Percentiles rank a stretch among this genome's conserved stretches.
These are phyloP conservation scores for Staurois parvus DNA, from an alignment of 2,797 vertebrate genomes.

Conservation along the genomic window DNA sequence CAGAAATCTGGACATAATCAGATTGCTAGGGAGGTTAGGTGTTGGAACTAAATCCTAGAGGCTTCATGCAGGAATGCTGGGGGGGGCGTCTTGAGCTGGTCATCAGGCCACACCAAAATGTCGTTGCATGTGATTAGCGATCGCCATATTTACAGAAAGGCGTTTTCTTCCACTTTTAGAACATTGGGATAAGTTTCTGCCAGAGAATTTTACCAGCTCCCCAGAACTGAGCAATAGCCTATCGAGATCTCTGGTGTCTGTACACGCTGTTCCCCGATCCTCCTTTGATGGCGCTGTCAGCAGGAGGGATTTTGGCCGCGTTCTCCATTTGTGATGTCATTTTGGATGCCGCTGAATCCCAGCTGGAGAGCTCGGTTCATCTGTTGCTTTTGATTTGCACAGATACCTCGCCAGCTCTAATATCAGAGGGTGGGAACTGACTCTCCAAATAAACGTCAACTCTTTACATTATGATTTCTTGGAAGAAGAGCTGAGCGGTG, in stretches of 20 bases:
- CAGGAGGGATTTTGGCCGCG: neutral
- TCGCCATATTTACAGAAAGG: neutral
- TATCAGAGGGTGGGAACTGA: neutral
- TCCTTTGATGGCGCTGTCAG: neutral
- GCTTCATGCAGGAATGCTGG: too few species aligned
- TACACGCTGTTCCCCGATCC: neutral
- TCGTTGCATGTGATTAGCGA: too few species aligned
- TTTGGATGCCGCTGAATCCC: neutral
- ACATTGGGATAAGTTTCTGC: neutral
- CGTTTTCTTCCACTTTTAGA: too few species aligned
- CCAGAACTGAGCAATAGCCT: too few species aligned
- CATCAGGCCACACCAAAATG: too few species aligned
- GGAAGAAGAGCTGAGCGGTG: neutral
- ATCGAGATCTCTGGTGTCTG: neutral
- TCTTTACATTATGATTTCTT: neutral
- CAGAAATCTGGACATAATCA: too few species aligned
- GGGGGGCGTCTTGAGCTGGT: too few species aligned
- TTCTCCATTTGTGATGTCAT: slow-evolving; percentile 28
- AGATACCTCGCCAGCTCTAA: neutral
- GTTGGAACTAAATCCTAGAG: too few species aligned
- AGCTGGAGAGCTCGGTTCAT: slow-evolving; percentile 25
- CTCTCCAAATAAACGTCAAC: neutral
- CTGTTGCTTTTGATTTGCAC: slow-evolving; percentile 22
- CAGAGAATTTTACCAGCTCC: neutral
- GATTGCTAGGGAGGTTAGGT: too few species aligned